Conservation (phyloP, 2,888 invertebrate species). For the Xestobium rufovillosum region DNA sequence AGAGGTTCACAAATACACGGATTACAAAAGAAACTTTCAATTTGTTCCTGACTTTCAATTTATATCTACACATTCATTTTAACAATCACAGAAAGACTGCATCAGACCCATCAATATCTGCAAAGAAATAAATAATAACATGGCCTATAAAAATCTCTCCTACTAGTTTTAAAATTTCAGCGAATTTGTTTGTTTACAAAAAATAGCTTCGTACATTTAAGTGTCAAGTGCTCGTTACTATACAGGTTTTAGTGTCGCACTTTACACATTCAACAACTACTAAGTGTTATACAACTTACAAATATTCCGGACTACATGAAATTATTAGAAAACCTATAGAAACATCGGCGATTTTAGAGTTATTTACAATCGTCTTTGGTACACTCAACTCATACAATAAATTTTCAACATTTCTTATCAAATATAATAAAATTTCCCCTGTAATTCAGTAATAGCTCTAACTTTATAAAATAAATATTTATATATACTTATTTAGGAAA, state of each 20-base stretch:
- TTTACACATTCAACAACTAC: too few relatives aligned
- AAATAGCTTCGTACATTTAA: constrained; percentile 10
- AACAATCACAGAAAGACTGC: constrained; percentile 41
- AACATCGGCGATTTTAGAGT: constrained; percentile 25
- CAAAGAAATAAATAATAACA: too few relatives aligned
- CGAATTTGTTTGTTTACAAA: constrained; percentile 2
- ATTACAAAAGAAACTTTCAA: constrained; percentile 32
- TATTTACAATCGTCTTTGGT: constrained; percentile 39
- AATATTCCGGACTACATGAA: not conserved
- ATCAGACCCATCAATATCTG: constrained; percentile 28
- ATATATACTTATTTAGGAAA: constrained; percentile 35
- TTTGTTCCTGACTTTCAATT: constrained; percentile 24
- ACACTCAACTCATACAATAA: constrained; percentile 35
- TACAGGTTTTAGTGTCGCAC: too few relatives aligned
- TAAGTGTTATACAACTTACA: too few relatives aligned
- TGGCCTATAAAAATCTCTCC: too few relatives aligned
- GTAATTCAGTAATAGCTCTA: constrained; percentile 33
- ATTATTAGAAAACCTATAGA: constrained; percentile 23
- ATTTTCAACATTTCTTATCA: constrained; percentile 39
- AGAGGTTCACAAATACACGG: constrained; percentile 37
- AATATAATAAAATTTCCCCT: constrained; percentile 39
- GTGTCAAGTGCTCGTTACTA: too few relatives aligned
- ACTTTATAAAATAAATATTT: constrained; percentile 35
- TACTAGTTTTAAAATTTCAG: constrained; percentile 11
- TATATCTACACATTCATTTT: constrained; percentile 35